Evolutionary conservation across 2,888 invertebrate species (phyloP), one percentile per base, ranked within the genome.

Genomic region (Eubasilissa splendida): DNA sequence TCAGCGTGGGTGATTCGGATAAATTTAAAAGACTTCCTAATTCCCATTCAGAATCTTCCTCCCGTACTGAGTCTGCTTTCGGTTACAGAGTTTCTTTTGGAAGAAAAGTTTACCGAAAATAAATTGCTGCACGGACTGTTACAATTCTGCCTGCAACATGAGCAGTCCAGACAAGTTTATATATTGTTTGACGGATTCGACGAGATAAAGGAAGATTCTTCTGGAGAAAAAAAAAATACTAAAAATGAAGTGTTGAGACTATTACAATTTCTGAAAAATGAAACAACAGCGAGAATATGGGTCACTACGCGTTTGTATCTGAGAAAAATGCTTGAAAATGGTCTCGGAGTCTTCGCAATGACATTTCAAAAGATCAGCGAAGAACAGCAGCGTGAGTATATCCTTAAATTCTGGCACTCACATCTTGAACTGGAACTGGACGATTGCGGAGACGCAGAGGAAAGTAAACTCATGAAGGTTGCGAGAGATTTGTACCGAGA

Each of bases 181-280:
- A 31, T 63, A 31, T 31, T 63, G 31, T 3, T 63, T 63, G 60
- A 63, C 14, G 60, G 31, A 63, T 63, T 63, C 12, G 60, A 63
- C 12, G 60, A 63, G 11, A 63, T 63, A 63, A 63, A 11, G 10
- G 60, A 63, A 2, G 31, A 22, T 22, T 22, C 22, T 22, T 22
- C 22, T 22, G 22, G 22, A 22, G 22, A 22, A 22, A 22, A 22
- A 22, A 22, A 63, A 31, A 63, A 63, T 31, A 31, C 60, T 11
- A 63, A 63, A 63, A 10, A 5, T 14, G 12, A 7, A 5, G 11
- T 63, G 60, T 4, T 63, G 33, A 31, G 33, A 63, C 31, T 63
- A 9, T 2, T 63, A 4, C 9, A 22, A 31, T 63, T 31, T 11
- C 33, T 63, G 33, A 22, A 22, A 22, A 22, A 22, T 22, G 22